Conservation (phyloP, 2,888 invertebrate species). For the Electrophaes corylata region DNA sequence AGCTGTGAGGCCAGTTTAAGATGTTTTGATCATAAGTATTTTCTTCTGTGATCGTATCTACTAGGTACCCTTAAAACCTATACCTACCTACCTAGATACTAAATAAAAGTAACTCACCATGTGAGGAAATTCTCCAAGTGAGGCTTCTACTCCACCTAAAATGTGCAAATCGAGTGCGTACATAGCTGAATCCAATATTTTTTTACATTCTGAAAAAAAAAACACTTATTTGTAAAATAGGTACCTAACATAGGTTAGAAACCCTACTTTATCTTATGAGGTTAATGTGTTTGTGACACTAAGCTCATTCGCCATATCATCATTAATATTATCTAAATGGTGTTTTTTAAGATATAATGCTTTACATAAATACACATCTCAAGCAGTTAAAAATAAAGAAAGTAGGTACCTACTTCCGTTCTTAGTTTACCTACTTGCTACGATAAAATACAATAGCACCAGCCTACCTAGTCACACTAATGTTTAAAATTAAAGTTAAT, state of each 20-base stretch:
- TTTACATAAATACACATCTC: too few relatives aligned
- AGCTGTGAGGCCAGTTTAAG: too few relatives aligned
- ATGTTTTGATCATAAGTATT: background rate
- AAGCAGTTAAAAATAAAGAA: too few relatives aligned
- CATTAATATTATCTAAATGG: background rate
- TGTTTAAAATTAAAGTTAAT: too few relatives aligned
- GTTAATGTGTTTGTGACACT: background rate
- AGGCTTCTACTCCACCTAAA: constrained; percentile 64
- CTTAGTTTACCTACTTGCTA: too few relatives aligned
- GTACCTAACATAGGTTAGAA: background rate
- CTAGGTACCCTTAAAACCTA: background rate
- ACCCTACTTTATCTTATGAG: background rate
- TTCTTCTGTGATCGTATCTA: background rate
- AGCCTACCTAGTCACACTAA: too few relatives aligned
- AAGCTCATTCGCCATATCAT: background rate
- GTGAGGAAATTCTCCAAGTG: constrained; percentile 73
- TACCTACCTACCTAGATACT: background rate
- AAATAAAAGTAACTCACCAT: constrained; percentile 58
- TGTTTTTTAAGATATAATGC: too few relatives aligned
- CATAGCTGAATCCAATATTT: constrained; percentile 54
- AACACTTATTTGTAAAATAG: background rate
- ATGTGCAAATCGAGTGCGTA: constrained; percentile 64
- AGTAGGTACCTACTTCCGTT: too few relatives aligned
- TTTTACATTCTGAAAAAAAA: constrained; percentile 66
- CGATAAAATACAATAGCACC: too few relatives aligned